These are phyloP conservation scores for Thecophora atra DNA, from an alignment of 2,888 invertebrate genomes.

Conservation along the genomic window DNA sequence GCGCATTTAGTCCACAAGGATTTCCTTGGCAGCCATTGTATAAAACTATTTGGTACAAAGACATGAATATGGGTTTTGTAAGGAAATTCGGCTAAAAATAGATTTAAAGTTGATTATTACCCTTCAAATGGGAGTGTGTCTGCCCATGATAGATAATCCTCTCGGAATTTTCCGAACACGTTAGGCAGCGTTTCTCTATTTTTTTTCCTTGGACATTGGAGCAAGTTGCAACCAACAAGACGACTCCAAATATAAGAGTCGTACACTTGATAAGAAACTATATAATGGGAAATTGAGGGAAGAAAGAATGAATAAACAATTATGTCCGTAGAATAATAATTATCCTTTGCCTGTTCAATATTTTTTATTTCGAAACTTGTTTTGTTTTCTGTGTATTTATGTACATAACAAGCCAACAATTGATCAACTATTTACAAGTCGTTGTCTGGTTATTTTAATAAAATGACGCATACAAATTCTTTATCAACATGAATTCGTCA, in stretches of 20 bases:
- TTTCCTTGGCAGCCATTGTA: conserved; percentile 68
- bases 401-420: no score
- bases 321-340: no score
- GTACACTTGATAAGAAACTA: conserved; percentile 38
- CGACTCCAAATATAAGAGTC: conserved; percentile 33
- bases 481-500: not conserved
- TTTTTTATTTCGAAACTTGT: no score
- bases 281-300: conserved; percentile 24
- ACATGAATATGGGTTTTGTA: not conserved
- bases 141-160: conserved; percentile 54
- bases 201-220: conserved; percentile 54
- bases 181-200: conserved; percentile 57
- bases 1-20: conserved; percentile 76
- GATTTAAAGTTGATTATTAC: conserved; percentile 52
- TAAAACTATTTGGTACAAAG: conserved; percentile 40
- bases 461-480: not conserved
- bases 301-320: no score
- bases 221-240: conserved; percentile 35
- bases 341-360: no score
- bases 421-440: no score
- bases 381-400: no score
- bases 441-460: no score
- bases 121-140: conserved; percentile 51
- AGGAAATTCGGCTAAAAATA: not conserved
- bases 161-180: conserved; percentile 56